Conservation (phyloP, 2,113 vertebrate species). For the Tor tambroides region DNA sequence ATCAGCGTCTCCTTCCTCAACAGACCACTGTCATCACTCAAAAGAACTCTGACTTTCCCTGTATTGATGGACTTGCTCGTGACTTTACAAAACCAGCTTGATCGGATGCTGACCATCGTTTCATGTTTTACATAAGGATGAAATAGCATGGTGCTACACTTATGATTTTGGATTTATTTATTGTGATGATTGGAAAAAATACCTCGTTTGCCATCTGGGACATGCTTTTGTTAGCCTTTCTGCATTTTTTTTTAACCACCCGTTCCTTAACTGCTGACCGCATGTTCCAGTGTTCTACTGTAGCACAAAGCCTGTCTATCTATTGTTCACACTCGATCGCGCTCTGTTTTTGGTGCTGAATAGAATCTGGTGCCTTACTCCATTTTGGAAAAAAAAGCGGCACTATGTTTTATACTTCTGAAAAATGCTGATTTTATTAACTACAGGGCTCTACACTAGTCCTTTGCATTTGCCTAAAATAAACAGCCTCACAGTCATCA, state of each 20-base stretch:
- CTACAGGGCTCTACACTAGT: constrained; percentile 62
- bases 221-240: neutral
- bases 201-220: constrained; percentile 21
- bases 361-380: constrained; percentile 87
- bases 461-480: constrained; percentile 16
- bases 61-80: neutral
- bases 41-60: neutral
- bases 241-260: neutral
- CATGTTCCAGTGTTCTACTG: constrained; percentile 47
- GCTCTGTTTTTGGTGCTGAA: constrained; percentile 82
- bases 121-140: constrained; percentile 3
- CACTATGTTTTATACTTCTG: constrained; percentile 57
- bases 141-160: constrained; percentile 3
- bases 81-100: constrained; percentile 9
- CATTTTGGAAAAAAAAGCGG: constrained; percentile 73
- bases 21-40: neutral
- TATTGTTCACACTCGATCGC: neutral
- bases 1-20: neutral
- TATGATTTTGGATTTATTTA: constrained; percentile 11
- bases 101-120: constrained; percentile 38
- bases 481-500: neutral
- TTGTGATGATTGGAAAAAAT: constrained; percentile 12
- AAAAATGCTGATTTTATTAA: constrained; percentile 38
- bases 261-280: constrained; percentile 5
- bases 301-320: constrained; percentile 65